Percentiles rank a stretch among this genome's conserved stretches.
These are phyloP conservation scores for Papilio protenor DNA, from an alignment of 2,888 invertebrate species.

Conservation along the genomic window DNA sequence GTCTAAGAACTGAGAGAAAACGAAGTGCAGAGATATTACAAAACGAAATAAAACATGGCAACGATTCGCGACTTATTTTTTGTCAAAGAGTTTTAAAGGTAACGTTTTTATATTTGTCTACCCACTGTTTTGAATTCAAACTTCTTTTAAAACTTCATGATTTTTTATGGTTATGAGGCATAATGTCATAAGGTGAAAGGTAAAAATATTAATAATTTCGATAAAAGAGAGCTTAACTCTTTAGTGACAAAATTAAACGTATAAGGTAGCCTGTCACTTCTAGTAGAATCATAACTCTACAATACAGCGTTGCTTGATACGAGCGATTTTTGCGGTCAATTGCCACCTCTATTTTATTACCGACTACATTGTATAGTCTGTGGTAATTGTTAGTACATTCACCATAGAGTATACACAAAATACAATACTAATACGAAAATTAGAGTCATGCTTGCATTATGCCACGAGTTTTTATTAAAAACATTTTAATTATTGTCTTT, in stretches of 20 bases:
- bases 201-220: too few species aligned
- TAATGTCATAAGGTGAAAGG: background rate
- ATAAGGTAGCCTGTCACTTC: background rate
- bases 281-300: background rate
- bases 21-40: constrained; percentile 35
- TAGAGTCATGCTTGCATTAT: background rate
- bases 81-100: constrained; percentile 18
- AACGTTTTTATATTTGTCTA: background rate
- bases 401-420: background rate
- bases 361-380: constrained; percentile 3
- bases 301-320: background rate
- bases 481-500: too few species aligned
- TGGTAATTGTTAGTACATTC: background rate
- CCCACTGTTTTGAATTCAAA: background rate
- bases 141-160: background rate
- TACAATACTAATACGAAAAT: background rate
- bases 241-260: background rate
- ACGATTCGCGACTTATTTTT: constrained; percentile 23
- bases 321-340: constrained; percentile 2
- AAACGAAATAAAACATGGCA: constrained; percentile 37
- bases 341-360: constrained; percentile 15
- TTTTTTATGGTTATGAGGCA: background rate
- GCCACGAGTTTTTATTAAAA: too few species aligned
- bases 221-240: background rate
- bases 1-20: constrained; percentile 27